Percentiles rank a stretch among this genome's conserved stretches.
Conservation (phyloP, 2,888 invertebrate genomes). For the Seladonia tumulorum region DNA sequence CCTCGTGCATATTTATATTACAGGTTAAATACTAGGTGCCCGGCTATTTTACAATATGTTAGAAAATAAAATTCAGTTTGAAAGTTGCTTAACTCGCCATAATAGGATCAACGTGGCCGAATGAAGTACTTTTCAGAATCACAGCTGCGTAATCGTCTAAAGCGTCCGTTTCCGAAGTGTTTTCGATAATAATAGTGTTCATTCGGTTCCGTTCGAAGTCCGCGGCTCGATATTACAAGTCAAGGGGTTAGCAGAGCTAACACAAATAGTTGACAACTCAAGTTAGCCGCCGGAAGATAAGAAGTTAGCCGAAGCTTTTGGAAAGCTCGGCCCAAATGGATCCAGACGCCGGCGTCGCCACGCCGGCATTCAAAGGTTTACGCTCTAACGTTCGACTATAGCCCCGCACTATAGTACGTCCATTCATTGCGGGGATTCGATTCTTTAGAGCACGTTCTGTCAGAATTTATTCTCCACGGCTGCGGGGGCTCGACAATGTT, state of each 20-base stretch:
- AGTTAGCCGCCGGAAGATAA: background rate
- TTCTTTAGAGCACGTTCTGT: background rate
- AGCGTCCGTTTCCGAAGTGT: background rate
- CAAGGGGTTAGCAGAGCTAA: background rate
- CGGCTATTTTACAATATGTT: too few species aligned
- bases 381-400: conserved; percentile 3
- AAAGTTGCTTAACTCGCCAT: too few species aligned
- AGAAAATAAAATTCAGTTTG: background rate
- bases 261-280: background rate
- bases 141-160: too few species aligned
- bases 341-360: background rate
- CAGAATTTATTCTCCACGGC: background rate
- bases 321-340: conserved; percentile 2
- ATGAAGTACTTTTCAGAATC: too few species aligned
- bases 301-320: background rate
- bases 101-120: background rate
- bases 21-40: too few species aligned
- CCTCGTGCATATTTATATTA: too few species aligned
- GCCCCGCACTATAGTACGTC: background rate
- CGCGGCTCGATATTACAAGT: background rate
- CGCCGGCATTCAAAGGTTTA: conserved; percentile 9
- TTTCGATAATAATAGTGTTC: background rate
- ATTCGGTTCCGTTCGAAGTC: background rate
- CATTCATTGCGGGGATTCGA: background rate
- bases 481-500: background rate